These are phyloP conservation scores for Drosophila virilis DNA, from an alignment of 1,140 invertebrate genomes.

Conservation along the genomic window DNA sequence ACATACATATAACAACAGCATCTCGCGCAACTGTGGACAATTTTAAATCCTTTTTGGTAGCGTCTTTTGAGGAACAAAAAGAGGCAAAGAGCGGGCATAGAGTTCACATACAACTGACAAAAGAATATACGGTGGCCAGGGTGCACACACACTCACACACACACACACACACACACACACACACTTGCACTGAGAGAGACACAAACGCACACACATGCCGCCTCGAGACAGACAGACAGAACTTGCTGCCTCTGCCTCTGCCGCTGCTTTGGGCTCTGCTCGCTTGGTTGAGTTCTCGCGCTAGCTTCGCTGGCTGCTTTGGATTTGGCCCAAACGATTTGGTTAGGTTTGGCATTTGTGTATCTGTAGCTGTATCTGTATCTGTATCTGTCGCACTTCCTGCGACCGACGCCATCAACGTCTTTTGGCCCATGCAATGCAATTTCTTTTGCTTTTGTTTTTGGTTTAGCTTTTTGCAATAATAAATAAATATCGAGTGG, in stretches of 20 bases:
- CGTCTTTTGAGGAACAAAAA: slow-evolving; percentile 1
- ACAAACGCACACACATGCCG: slow-evolving; percentile 28
- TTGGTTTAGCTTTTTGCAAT: slow-evolving; percentile 59
- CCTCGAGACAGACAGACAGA: slow-evolving; percentile 36
- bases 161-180: slow-evolving; percentile 22
- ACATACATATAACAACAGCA: slow-evolving; percentile 27
- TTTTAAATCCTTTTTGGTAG: slow-evolving; percentile 46
- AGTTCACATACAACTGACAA: slow-evolving; percentile 67
- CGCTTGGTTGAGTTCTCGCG: slow-evolving; percentile 69
- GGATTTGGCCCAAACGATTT: slow-evolving; percentile 69
- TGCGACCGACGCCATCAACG: slow-evolving; percentile 24
- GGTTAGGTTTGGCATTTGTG: slow-evolving; percentile 61
- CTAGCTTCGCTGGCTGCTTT: slow-evolving; percentile 58
- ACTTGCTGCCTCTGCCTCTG: slow-evolving; percentile 34
- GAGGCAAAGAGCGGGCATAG: slow-evolving; percentile 25
- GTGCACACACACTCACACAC: slow-evolving; percentile 43
- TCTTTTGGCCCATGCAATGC: slow-evolving; percentile 16
- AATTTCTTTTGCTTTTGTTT: not conserved
- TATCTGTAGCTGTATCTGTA: slow-evolving; percentile 69
- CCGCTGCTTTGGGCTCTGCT: slow-evolving; percentile 34
- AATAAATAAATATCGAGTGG: slow-evolving; percentile 60
- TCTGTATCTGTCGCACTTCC: slow-evolving; percentile 78
- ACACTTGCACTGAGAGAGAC: slow-evolving; percentile 6
- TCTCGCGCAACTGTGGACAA: slow-evolving; percentile 32
- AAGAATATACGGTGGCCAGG: slow-evolving; percentile 70